Base-by-base conservation (phyloP, 37 sponge, comb jelly and placozoan genomes). In the Hormiphora californensis region DNA sequence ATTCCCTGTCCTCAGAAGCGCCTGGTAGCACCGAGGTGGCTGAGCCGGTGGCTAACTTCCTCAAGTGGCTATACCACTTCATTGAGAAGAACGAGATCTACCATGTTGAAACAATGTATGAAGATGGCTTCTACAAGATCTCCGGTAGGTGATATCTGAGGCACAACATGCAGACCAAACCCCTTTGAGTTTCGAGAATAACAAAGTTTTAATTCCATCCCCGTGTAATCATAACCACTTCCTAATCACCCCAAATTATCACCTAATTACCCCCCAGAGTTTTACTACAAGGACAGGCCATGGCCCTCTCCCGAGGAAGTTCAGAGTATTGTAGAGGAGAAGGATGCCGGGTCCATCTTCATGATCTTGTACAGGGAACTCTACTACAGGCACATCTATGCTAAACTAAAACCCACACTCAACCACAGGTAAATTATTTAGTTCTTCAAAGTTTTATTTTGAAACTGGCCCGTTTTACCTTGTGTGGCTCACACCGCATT, bases 351-450 rank as follows among this genome's bases (percentile, higher is more conserved):
- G 1, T 73, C 81, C 8, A 73, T 89, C 0, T 96, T 96, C 81
- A 65, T 91, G 37, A 90, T 89, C 32, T 89, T 93, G 21, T 96
- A 94, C 87, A 91, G 88, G 69, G 96, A 96, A 86, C 91, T 96
- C 7, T 87, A 88, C 35, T 96, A 88, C 86, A 54, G 96, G n/a
- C 96, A 96, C 87, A 93, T 96, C n/a, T 96, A 96, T 87, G 96
- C 94, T 63, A 90, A 89, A 30, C 93, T 91, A 65, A 91, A 93
- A 89, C 81, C 81, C 23, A 73, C 81, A n/a, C 81, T 73, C 9
- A 46, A 73, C 27, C 43, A 73, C 44, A 73, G 81, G 81, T 73
- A n/a, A n/a, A n/a, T n/a, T n/a, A n/a, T n/a, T n/a, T n/a, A n/a
- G n/a, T n/a, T n/a, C n/a, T n/a, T n/a, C n/a, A n/a, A n/a, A n/a